Evolutionary conservation across 1,140 invertebrate species (phyloP), one percentile per base, ranked within the genome.

Genomic region (Drosophila kanapiae): DNA sequence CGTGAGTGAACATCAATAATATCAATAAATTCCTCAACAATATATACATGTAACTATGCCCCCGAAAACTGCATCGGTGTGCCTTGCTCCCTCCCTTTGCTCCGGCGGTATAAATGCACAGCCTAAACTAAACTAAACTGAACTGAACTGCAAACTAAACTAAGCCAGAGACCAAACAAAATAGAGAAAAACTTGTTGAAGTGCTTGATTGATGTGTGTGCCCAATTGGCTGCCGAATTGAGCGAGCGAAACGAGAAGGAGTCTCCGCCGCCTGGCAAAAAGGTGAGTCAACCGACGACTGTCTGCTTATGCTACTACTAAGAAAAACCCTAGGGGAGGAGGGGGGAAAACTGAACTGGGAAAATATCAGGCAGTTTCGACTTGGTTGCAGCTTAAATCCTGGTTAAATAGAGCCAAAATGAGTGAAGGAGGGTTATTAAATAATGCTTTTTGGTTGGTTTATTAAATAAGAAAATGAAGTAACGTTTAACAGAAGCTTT

Each of bases 151-250:
- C 51, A 60, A 76, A 53, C 47, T 51, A 38, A 76, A 63, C 56
- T 57, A 60, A 74, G 69, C 40, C 62, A 78, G 54, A 54, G 60
- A 76, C 75, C 72, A 77, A 77, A 78, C 54, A 77, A 77, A 77
- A 77, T 69, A 77, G 64, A 68, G 54, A 69, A 77, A 78, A 78
- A 78, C 75, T 78, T 70, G 75, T 78, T 78, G 75, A 78, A 62
- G 75, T 70, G 35, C 75, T 70, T 62, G 75, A 78, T 61, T 78
- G 75, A 78, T 61, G 57, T 69, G 63, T 62, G 64, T 62, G 56
- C 67, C 63, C 67, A 70, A 70, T 70, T 70, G 67, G 33, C 67
- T 70, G 67, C 67, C 67, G 67, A 70, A 70, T 70, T 54, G 67
- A 70, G 67, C 67, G 67, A 72, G 53, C 51, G 29, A 71, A 71